Percentiles rank a stretch among this genome's conserved stretches.
Conservation (phyloP, 2,797 vertebrate species). For the Trachops cirrhosus region DNA sequence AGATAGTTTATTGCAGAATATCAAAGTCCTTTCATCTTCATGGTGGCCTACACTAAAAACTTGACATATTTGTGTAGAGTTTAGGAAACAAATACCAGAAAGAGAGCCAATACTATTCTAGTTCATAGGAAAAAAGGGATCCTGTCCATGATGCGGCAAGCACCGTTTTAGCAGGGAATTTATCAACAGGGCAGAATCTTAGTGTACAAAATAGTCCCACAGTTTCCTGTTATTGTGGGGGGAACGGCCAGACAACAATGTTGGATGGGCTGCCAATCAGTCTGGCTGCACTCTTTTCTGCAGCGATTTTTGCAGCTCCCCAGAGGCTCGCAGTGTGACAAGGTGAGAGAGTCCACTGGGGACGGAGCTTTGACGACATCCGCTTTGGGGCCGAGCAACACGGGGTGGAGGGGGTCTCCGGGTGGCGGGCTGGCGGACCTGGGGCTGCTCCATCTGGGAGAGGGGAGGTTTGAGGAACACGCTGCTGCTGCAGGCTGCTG, state of each 20-base stretch:
- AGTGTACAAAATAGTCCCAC: neutral
- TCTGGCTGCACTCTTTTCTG: neutral
- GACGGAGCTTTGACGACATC: neutral
- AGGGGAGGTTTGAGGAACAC: neutral
- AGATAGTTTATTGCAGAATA: neutral
- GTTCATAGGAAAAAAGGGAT: neutral
- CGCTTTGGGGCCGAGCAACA: neutral
- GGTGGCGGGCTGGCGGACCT: neutral
- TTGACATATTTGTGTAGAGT: slow-evolving; percentile 3
- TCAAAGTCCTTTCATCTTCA: neutral
- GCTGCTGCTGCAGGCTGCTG: neutral
- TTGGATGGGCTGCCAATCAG: neutral
- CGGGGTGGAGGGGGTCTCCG: neutral
- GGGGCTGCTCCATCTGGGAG: neutral
- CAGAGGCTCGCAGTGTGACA: neutral
- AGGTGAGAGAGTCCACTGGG: neutral
- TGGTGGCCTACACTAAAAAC: neutral
- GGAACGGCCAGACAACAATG: neutral
- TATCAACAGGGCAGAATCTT: neutral
- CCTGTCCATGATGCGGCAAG: neutral
- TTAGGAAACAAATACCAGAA: slow-evolving; percentile 21
- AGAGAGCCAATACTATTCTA: neutral
- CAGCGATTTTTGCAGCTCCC: neutral
- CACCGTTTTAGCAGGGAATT: neutral
- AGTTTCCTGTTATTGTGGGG: neutral